Evolutionary conservation across 92 coral and sea anemone genomes (phyloP), one percentile per base, ranked within the genome.

Genomic region (Epizoanthus ramosus): DNA sequence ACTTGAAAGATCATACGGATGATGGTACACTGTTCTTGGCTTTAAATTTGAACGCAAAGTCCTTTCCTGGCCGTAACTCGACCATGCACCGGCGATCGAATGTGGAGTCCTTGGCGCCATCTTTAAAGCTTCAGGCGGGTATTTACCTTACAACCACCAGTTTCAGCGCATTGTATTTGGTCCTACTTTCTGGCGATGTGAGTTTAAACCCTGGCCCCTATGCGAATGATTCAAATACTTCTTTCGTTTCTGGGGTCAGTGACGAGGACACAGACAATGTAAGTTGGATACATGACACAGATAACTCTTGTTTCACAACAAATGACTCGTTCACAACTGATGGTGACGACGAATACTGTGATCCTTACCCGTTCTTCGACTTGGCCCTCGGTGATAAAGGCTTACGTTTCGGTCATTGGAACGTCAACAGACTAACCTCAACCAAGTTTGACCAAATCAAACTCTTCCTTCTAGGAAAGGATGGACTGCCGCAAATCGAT

Each of bases 361-460:
- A 75, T 71, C 68, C 81, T 35, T 69, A 73, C 56, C 84, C 93
- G 31, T 69, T 22, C 63, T 84, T 84, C 57, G 93, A 90, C 56
- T 89, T 90, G 50, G 88, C 84, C 45, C 79, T 87, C 54, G 89
- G 81, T 45, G 83, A 87, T 14, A 90, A 87, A 90, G 93, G 86
- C 12, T 66, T 90, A 68, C 79, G 87, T 41, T 21, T 91, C 80
- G 89, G 92, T 31, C 80, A 80, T 16, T 88, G 92, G 91, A 88
- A 88, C 33, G 87, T 92, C 23, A 79, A 88, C 83, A 79, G 83
- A 59, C 65, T 91, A 84, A 81, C 88, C 18, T 75, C 88, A 61
- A 56, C 90, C 23, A 89, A 85, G 69, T 89, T 89, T 54, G 92
- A 89, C 68, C 89, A 89, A 85, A 85, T 89, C 76, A 89, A 85